phyloP scores from a whole-genome alignment of 1,140 invertebrate species.

The Lysiphlebus fabarum region DNA sequence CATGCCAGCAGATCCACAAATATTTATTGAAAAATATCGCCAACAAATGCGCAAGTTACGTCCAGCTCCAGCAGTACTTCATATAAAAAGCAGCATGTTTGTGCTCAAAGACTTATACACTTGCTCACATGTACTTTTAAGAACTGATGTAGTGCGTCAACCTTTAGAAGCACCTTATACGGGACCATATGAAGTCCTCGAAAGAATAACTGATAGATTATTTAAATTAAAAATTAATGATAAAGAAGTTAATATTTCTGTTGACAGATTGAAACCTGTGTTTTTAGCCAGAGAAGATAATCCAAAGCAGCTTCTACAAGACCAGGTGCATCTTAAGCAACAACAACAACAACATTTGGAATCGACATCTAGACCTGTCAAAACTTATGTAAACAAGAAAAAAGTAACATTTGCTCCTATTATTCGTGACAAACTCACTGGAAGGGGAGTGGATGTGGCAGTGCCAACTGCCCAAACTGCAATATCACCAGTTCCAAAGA shows the following conservation, averaged over 20 bases:
- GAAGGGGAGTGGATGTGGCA: conserved; percentile 18
- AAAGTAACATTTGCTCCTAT: too few species aligned
- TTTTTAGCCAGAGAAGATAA: conserved; percentile 11
- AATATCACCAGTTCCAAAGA: too few species aligned
- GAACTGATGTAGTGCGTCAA: conserved; percentile 25
- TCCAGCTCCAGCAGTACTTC: too few species aligned
- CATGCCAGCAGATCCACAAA: too few species aligned
- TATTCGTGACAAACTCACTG: too few species aligned
- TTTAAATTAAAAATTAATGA: conserved; percentile 24
- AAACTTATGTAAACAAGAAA: too few species aligned
- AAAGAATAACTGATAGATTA: conserved; percentile 19
- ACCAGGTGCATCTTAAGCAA: too few species aligned
- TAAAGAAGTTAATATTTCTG: not conserved
- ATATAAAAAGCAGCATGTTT: conserved; percentile 13
- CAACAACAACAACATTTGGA: too few species aligned
- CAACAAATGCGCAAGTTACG: too few species aligned
- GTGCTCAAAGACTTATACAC: conserved; percentile 15
- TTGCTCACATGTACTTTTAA: conserved; percentile 31
- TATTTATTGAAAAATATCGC: too few species aligned
- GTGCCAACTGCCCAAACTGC: not conserved
- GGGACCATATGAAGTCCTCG: conserved; percentile 31
- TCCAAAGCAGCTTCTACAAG: too few species aligned
- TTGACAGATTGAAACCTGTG: conserved; percentile 16
- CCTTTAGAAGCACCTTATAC: conserved; percentile 31
- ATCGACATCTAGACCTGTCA: too few species aligned